Conservation (phyloP, 1,140 invertebrate species). For the Drosophila pseudoobscura region DNA sequence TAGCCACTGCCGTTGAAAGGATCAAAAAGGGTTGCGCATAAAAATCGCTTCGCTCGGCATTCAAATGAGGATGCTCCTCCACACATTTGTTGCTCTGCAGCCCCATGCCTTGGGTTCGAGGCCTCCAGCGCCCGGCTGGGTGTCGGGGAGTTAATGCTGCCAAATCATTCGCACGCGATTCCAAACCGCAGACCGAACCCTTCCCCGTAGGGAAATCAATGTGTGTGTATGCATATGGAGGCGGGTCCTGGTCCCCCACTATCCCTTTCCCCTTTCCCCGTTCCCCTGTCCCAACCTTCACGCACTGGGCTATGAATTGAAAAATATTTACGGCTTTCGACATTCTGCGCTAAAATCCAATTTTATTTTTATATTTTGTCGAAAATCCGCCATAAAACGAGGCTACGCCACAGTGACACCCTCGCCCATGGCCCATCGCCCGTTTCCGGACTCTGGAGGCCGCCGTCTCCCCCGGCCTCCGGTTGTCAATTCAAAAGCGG, state of each 20-base stretch:
- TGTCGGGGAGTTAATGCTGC: conserved; percentile 65
- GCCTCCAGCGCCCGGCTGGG: conserved; percentile 27
- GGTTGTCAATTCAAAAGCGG: conserved; percentile 62
- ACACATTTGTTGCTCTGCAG: conserved; percentile 51
- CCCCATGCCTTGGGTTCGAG: conserved; percentile 15
- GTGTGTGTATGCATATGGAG: conserved; percentile 28
- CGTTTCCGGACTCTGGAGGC: conserved; percentile 14
- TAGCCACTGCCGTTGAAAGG: conserved; percentile 21
- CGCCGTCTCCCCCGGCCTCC: not conserved
- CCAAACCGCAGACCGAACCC: conserved; percentile 53
- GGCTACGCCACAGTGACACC: conserved; percentile 12
- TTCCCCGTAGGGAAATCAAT: conserved; percentile 68
- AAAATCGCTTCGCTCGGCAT: conserved; percentile 39
- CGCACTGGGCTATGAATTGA: conserved; percentile 64
- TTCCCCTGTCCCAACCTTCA: conserved; percentile 32
- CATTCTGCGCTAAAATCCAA: conserved; percentile 79
- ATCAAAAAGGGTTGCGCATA: conserved; percentile 41
- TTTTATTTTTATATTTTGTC: conserved; percentile 76
- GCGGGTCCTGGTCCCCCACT: not conserved
- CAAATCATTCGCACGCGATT: conserved; percentile 79
- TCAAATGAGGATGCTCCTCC: conserved; percentile 54
- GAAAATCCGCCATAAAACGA: conserved; percentile 75
- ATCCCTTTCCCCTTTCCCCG: conserved; percentile 21
- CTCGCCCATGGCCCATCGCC: not conserved
- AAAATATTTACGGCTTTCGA: conserved; percentile 79